phyloP scores from a whole-genome alignment of 2,888 invertebrate genomes.

The Poecilobothrus nobilitatus region DNA sequence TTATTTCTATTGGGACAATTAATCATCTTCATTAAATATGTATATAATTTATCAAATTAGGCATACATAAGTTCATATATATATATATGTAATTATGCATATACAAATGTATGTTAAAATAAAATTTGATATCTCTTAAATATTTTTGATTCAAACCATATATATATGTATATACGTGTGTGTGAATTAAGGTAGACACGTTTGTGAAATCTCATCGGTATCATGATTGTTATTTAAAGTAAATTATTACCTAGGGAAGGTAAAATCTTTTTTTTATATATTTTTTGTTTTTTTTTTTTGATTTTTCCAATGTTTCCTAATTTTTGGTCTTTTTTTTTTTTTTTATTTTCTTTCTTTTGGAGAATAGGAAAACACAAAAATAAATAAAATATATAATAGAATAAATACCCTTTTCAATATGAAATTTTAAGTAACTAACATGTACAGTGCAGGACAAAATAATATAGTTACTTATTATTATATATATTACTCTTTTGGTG shows the following conservation, averaged over 20 bases:
- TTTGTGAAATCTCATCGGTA: background rate
- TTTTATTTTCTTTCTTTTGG: background rate
- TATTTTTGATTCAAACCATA: background rate
- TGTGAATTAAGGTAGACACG: background rate
- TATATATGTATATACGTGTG: background rate
- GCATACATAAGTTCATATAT: background rate
- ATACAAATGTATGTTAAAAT: background rate
- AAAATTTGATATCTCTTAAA: background rate
- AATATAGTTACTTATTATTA: no score
- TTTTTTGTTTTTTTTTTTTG: background rate
- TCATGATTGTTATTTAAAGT: slow-evolving; percentile 4
- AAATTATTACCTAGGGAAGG: background rate
- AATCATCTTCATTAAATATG: background rate
- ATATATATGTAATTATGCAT: background rate
- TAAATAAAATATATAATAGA: background rate
- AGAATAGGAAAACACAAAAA: no score
- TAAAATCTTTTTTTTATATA: background rate
- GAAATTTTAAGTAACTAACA: background rate
- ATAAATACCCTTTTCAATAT: background rate
- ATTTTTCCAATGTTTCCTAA: background rate
- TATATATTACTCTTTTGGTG: no score
- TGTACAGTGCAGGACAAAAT: no score
- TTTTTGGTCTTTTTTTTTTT: background rate
- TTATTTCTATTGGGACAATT: background rate
- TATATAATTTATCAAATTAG: no score